Evolutionary conservation across 2,888 invertebrate species (phyloP), one percentile per base, ranked within the genome.

Genomic region (Pollenia angustigena): DNA sequence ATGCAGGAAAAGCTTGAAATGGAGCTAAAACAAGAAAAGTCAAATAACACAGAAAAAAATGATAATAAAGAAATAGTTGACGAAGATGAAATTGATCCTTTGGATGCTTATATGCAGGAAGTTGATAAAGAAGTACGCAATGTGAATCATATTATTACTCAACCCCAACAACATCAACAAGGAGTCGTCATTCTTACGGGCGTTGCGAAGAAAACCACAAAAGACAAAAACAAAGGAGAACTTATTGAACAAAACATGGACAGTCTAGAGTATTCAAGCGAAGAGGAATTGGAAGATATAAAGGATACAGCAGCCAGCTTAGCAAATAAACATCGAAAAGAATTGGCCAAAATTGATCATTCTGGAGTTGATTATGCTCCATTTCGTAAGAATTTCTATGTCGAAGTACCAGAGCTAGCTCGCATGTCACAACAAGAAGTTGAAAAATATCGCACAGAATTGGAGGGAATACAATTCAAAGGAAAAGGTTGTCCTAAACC

Each of bases 231-330:
- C 89, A 99, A 99, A 94, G 99, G 99, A 76, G 99, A 99, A 94
- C 94, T 99, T n/a, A 98, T 99, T 91, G 99, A 99, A 93, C 99
- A 99, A 92, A 99, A 99, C 94, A 98, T 99, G 93, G 99, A 99
- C 92, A 98, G 98, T 0, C 94, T 99, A 87, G 99, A 98, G 94
- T 99, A 99, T 94, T 99, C 99, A 0, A 98, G 98, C 14, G 99
- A 99, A 93, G 99, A 99, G 92, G 99, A 99, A 91, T 96, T 97
- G 6, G 98, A 99, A 92, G 98, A 98, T 91, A 95, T 99, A 75
- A 98, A 98, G 89, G 97, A 98, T 87, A 97, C 98, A 32, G 97
- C 97, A 0, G 98, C 97, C 0, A 97, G 96, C 90, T 95, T 97
- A 50, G 98, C 97, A 0, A 98, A 97, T 84, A 98, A 98, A 91